These are phyloP conservation scores for Passer domesticus DNA, from an alignment of 2,113 vertebrate genomes.

Conservation along the genomic window DNA sequence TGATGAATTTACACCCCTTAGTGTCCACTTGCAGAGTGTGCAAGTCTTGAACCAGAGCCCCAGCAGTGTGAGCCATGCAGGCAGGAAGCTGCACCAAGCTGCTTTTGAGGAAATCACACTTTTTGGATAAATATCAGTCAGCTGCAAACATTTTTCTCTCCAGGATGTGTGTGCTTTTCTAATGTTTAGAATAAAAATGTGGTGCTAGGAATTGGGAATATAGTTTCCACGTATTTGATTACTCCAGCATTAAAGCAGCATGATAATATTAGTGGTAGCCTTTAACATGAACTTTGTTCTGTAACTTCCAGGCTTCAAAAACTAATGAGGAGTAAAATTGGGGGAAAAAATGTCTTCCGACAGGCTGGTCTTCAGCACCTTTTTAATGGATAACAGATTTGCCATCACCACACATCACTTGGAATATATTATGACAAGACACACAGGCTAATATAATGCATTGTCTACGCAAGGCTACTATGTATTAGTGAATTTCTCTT, in stretches of 20 bases:
- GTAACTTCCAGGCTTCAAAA: constrained; percentile 50
- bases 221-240: constrained; percentile 40
- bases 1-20: constrained; percentile 37
- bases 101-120: constrained; percentile 58
- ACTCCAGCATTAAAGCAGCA: constrained; percentile 24
- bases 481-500: not conserved
- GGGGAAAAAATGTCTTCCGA: not conserved
- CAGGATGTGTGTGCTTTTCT: constrained; percentile 16
- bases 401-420: constrained; percentile 24
- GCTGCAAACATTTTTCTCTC: constrained; percentile 56
- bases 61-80: not conserved
- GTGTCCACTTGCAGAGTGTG: constrained; percentile 18
- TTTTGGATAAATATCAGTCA: constrained; percentile 52
- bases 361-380: constrained; percentile 56
- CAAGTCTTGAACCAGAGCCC: not conserved
- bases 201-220: constrained; percentile 18
- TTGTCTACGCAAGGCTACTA: not conserved
- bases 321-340: constrained; percentile 44
- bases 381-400: constrained; percentile 59
- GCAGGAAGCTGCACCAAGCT: constrained; percentile 47
- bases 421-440: constrained; percentile 40
- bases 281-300: constrained; percentile 49
- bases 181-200: constrained; percentile 41
- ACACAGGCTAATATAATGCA: not conserved
- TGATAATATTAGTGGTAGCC: constrained; percentile 23